Percentiles rank a stretch among this genome's conserved stretches.
Evolutionary conservation across 2,797 vertebrate genomes (phyloP).

Genomic region (Ficedula albicollis): DNA sequence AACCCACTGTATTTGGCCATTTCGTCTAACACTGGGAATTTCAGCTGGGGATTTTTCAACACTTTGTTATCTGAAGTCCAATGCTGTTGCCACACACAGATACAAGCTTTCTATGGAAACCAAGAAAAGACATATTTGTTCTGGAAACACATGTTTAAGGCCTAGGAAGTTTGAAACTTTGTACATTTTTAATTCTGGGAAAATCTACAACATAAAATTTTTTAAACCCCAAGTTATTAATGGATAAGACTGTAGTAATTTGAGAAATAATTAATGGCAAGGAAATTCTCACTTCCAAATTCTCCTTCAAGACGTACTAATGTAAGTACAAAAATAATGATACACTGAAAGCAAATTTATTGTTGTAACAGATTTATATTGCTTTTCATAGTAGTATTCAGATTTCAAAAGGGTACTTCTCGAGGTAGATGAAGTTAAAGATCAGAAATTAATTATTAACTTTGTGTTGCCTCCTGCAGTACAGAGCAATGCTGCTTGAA

Average conservation of each 20-base stretch:
- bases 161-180: background rate
- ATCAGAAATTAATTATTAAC: background rate
- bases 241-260: background rate
- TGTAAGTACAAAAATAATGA: background rate
- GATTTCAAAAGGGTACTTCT: background rate
- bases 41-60: background rate
- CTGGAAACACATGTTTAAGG: background rate
- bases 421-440: background rate
- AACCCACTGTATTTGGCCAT: background rate
- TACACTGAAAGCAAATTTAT: background rate
- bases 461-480: background rate
- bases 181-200: background rate
- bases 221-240: background rate
- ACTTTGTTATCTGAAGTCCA: background rate
- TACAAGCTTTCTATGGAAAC: background rate
- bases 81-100: background rate
- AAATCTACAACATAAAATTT: background rate
- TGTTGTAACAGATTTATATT: background rate
- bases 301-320: background rate
- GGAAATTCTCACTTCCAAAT: background rate
- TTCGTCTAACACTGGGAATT: background rate
- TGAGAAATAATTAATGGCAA: background rate
- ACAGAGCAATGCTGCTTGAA: background rate
- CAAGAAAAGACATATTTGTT: fast-evolving
- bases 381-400: background rate